A percentile compares a stretch with the other conserved stretches of the same genome.
phyloP scores from a whole-genome alignment of 2,797 vertebrate species.

The Argentina silus region DNA sequence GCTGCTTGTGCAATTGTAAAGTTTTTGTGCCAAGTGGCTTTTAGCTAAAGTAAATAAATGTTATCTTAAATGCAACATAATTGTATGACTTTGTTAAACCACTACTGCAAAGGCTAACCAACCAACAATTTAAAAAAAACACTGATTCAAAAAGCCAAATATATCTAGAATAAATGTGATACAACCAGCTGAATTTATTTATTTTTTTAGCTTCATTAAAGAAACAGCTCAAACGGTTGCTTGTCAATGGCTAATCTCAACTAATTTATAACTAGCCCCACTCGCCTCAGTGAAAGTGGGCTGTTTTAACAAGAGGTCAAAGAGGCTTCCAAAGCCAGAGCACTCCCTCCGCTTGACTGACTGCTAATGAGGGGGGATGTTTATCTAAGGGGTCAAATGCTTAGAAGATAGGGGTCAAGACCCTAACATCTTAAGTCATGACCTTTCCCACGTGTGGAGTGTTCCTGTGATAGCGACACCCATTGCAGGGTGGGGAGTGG shows the following conservation, averaged over 20 bases:
- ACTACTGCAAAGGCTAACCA: neutral
- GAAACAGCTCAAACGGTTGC: neutral
- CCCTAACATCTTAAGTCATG: constrained; percentile 89
- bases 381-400: constrained; percentile 95
- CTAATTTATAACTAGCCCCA: constrained; percentile 20
- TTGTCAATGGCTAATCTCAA: neutral
- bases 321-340: constrained; percentile 66
- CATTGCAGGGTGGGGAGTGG: constrained; percentile 77
- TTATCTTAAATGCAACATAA: no score
- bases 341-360: constrained; percentile 79
- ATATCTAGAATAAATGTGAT: neutral
- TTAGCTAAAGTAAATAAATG: no score
- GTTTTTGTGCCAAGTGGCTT: neutral
- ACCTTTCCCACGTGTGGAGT: constrained; percentile 87
- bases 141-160: neutral
- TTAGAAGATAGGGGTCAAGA: constrained; percentile 86
- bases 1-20: neutral
- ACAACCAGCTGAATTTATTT: neutral
- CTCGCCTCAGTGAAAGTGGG: constrained; percentile 31
- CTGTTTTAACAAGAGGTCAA: constrained; percentile 66
- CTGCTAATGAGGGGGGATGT: constrained; percentile 91
- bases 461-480: constrained; percentile 87
- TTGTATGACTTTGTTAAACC: neutral
- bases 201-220: neutral
- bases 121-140: neutral